Conservation (phyloP, 2,113 vertebrate species). For the Nesoenas mayeri region DNA sequence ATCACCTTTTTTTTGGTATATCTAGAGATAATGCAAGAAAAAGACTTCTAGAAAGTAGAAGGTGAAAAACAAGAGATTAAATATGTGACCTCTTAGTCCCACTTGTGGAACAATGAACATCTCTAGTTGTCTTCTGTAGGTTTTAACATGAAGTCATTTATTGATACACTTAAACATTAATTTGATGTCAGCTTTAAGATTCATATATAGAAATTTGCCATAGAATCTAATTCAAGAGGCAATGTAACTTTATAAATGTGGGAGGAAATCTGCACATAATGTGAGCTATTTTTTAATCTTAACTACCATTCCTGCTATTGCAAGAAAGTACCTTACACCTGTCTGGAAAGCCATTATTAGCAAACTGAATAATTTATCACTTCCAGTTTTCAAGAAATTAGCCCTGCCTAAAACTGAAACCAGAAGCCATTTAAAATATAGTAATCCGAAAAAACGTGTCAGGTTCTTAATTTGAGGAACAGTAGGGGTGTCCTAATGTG, state of each 20-base stretch:
- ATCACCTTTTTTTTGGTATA: background rate
- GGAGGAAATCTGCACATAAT: background rate
- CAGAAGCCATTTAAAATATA: background rate
- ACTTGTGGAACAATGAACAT: background rate
- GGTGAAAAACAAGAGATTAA: background rate
- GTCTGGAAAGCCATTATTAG: slow-evolving; percentile 10
- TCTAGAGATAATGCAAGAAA: background rate
- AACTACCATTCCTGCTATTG: background rate
- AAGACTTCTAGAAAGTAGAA: background rate
- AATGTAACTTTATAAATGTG: slow-evolving; percentile 36
- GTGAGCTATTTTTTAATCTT: slow-evolving; percentile 9
- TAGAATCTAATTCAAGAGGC: background rate
- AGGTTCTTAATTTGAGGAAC: background rate
- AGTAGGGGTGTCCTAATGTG: background rate
- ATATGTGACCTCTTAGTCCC: background rate
- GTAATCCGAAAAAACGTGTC: background rate
- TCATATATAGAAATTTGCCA: slow-evolving; percentile 1
- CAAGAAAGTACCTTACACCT: background rate
- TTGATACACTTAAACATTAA: background rate
- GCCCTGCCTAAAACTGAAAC: background rate
- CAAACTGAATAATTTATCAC: slow-evolving; percentile 14
- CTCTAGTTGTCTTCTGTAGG: background rate
- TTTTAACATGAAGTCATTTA: background rate
- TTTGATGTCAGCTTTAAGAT: background rate
- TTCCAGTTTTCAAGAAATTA: slow-evolving; percentile 16